Evolutionary conservation across 2,113 vertebrate species (phyloP), one percentile per base, ranked within the genome.

Genomic region (Loxodonta africana): DNA sequence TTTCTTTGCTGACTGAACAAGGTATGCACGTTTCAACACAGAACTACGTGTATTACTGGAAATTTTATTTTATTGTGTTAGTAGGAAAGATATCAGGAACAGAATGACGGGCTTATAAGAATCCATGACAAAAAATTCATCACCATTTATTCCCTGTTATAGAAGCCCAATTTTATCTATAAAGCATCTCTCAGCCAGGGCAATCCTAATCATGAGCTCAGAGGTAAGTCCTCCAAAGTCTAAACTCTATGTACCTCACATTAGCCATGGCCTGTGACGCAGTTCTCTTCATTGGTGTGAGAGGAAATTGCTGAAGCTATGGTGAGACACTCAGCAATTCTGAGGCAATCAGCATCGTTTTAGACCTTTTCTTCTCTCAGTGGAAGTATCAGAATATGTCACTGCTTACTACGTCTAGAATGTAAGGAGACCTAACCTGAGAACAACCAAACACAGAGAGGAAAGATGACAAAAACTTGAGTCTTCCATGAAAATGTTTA

Each of bases 21-120:
- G 6, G 60, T 92, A 8, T 48, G 2, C 1, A 92, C 5, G 73
- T 81, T 93, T 67, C 18, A 84, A 87, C 65, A 80, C 30, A 69
- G 5, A 48, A 73, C 23, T 94, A 71, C 0, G 20, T 28, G 20
- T 0, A 0, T 37, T 81, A 57, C 15, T 91, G 20, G 1, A 93
- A 91, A 88, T 90, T 95, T 65, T 4, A 80, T 44, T 63, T 94
- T 83, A 6, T 67, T 83, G 0, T 92, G 25, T 87, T 48, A 78
- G 8, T n/a, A 95, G 10, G 30, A 46, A 88, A 91, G 69, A 26
- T 76, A 46, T 77, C 18, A 76, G 8, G 28, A 37, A 77, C 86
- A 92, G 80, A 80, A 83, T 78, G 48, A 73, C 8, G 0, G 83
- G 44, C 37, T 80, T 23, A 9, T 53, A 80, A 57, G 10, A 83